Percentiles rank a stretch among this genome's conserved stretches.
phyloP scores from a whole-genome alignment of 2,113 vertebrate species.

The Salvelinus sp. region DNA sequence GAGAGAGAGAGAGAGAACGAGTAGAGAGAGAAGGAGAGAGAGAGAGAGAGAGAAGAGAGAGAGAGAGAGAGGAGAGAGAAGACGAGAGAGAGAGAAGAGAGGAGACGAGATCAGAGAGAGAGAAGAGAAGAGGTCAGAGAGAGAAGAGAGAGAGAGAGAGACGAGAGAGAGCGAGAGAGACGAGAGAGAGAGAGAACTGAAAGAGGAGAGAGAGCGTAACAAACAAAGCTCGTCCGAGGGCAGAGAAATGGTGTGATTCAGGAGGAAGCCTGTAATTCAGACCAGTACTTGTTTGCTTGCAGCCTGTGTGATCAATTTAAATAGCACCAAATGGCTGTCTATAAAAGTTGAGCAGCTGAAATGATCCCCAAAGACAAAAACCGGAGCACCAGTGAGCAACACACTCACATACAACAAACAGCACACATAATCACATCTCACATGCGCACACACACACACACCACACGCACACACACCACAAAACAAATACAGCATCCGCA shows the following conservation, averaged over 20 bases:
- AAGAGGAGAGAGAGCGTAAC: neutral
- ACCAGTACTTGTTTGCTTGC: slow-evolving; percentile 47
- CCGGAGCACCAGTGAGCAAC: slow-evolving; percentile 36
- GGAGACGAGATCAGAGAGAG: too few species aligned
- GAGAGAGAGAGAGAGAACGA: slow-evolving; percentile 1
- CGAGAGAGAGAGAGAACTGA: neutral
- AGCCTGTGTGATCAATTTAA: slow-evolving; percentile 63
- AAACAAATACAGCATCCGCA: too few species aligned
- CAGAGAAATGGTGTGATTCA: slow-evolving; percentile 27
- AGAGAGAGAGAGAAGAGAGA: neutral
- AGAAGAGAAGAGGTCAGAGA: too few species aligned
- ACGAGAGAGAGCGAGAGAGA: neutral
- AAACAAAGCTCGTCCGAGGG: neutral
- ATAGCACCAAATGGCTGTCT: slow-evolving; percentile 61
- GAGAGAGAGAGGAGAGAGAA: too few species aligned
- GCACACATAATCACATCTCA: neutral
- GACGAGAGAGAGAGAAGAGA: neutral
- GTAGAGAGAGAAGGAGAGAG: slow-evolving; percentile 7
- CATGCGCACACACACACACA: slow-evolving; percentile 30
- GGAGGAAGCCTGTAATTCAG: slow-evolving; percentile 42
- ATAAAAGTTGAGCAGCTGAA: slow-evolving; percentile 59
- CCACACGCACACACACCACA: slow-evolving; percentile 21
- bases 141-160: slow-evolving; percentile 1
- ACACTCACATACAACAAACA: neutral
- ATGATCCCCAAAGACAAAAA: slow-evolving; percentile 62